Evolutionary conservation across 2,888 invertebrate species (phyloP), one percentile per base, ranked within the genome.

Genomic region (Dasypogon diadema): DNA sequence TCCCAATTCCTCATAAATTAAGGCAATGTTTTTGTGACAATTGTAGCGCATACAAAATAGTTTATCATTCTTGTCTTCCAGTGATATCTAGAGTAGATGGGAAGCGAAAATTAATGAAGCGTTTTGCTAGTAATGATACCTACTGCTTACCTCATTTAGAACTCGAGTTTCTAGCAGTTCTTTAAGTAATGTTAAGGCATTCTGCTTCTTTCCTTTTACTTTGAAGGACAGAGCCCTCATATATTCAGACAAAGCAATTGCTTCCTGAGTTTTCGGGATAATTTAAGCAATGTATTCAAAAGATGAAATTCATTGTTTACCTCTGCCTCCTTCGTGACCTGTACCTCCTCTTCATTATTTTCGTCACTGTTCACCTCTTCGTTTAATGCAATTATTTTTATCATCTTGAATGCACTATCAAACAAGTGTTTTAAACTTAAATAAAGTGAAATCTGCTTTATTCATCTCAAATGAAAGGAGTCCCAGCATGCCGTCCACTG

Each of bases 1-100:
- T 1, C 88, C 88, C 55, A 88, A 87, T 56, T 89, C 87, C 65
- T 89, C 88, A 73, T 91, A 87, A 83, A 95, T 91, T 24, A 90
- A 88, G 0, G 92, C 96, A 34, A 96, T 89, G 85, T 96, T 96
- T 82, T 93, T 91, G 80, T 90, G 91, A 81, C 95, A 93, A 24
- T 95, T 92, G 85, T 96, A 96, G 82, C 95, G 93, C 75, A 96
- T 88, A 72, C 91, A 91, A 56, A 91, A 88, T 86, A 93, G 81
- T 54, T 88, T 89, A n/a, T 82, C 80, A 58, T 81, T 81, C 54
- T 87, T 87, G 81, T 90, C 90, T 79, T 90, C 89, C 65, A 89
- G 87, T 46, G 82, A 80, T 37, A 83, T 81, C 84, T 85, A 70
- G 65, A 81, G 74, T 24, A 72, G 63, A 55, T n/a, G n/a, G 74